Percentiles rank a stretch among this genome's conserved stretches.
Conservation (phyloP, 2,797 vertebrate genomes). For the Aselliscus stoliczkanus region DNA sequence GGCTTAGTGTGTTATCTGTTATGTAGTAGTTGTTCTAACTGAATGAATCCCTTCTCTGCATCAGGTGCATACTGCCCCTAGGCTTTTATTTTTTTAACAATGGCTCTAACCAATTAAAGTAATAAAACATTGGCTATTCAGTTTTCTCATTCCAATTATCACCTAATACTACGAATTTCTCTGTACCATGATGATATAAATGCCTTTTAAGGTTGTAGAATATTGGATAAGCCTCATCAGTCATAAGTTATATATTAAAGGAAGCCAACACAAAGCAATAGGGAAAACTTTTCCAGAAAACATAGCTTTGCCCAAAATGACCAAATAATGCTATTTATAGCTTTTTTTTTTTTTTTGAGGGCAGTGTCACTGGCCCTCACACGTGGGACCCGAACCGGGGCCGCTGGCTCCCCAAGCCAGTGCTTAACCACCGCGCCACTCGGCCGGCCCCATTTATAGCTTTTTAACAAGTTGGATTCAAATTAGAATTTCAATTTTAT, state of each 20-base stretch:
- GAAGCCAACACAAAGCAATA: background rate
- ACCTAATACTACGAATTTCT: background rate
- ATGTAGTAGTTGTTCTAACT: background rate
- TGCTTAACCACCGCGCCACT: too few relatives aligned
- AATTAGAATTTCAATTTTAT: constrained; percentile 47
- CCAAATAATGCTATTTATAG: background rate
- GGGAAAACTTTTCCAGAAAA: constrained; percentile 28
- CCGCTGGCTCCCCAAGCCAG: too few relatives aligned
- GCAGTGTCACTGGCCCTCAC: too few relatives aligned
- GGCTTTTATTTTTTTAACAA: background rate
- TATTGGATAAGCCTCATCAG: background rate
- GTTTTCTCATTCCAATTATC: constrained; percentile 2
- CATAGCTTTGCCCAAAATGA: background rate
- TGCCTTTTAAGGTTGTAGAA: constrained; percentile 1
- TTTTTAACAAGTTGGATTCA: constrained; percentile 27
- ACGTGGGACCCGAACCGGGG: too few relatives aligned
- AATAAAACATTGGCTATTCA: background rate
- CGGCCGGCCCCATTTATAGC: background rate
- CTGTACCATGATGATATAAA: background rate
- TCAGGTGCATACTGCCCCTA: background rate
- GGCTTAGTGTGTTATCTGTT: background rate
- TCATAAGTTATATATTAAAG: background rate
- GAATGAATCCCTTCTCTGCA: background rate
- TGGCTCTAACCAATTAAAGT: background rate
- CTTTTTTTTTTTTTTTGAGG: too few relatives aligned